A percentile compares a stretch with the other conserved stretches of the same genome.
Evolutionary conservation across 2,888 invertebrate genomes (phyloP).

Genomic region (Ophion ellenae): DNA sequence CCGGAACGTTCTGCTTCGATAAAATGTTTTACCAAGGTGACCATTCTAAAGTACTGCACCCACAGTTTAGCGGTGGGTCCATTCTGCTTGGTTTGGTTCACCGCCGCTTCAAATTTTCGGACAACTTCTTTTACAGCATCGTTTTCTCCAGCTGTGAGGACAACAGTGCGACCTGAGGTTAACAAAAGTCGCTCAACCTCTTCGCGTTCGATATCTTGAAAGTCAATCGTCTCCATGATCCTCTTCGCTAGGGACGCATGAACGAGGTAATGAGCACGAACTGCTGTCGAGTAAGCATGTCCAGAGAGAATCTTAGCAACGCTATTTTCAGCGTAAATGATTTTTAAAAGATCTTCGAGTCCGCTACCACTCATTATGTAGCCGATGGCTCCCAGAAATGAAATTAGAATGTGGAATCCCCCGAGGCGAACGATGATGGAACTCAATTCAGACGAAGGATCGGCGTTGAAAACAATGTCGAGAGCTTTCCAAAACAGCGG

Average conservation of each 20-base stretch:
- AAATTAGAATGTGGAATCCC: neutral
- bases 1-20: slow-evolving; percentile 68
- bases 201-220: slow-evolving; percentile 52
- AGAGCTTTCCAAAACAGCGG: slow-evolving; percentile 64
- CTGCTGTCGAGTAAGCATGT: slow-evolving; percentile 72
- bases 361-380: slow-evolving; percentile 26
- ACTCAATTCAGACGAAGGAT: slow-evolving; percentile 26
- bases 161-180: slow-evolving; percentile 27
- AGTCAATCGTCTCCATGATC: slow-evolving; percentile 54
- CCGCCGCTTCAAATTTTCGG: slow-evolving; percentile 62
- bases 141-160: slow-evolving; percentile 30
- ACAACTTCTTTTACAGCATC: slow-evolving; percentile 22
- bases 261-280: slow-evolving; percentile 71
- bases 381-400: neutral
- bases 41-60: slow-evolving; percentile 68
- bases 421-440: slow-evolving; percentile 11
- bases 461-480: slow-evolving; percentile 63
- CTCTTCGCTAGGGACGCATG: slow-evolving; percentile 66
- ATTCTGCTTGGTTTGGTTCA: slow-evolving; percentile 59
- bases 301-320: slow-evolving; percentile 72
- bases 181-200: slow-evolving; percentile 26
- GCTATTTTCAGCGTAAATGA: slow-evolving; percentile 70
- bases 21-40: slow-evolving; percentile 64
- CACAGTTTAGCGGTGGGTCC: slow-evolving; percentile 72
- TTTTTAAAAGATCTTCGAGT: slow-evolving; percentile 68